Evolutionary conservation across 1,140 invertebrate species (phyloP).

Genomic region (Araneus ventricosus): DNA sequence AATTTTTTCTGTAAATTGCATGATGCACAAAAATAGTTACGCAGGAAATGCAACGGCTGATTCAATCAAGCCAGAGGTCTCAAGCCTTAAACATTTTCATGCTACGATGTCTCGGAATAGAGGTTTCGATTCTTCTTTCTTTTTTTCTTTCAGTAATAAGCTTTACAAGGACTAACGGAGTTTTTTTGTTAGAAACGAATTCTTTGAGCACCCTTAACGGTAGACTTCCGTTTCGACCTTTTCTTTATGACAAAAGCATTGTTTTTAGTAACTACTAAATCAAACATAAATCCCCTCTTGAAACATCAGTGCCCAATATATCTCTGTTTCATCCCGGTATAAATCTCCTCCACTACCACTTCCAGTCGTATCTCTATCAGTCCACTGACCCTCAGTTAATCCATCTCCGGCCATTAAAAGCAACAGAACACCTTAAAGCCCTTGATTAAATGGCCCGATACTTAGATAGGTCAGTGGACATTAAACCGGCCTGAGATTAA

Average conservation of each 20-base stretch:
- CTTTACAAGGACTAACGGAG: too few species aligned
- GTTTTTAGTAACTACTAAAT: neutral
- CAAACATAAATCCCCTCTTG: neutral
- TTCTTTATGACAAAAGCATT: neutral
- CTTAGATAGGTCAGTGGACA: conserved; percentile 10
- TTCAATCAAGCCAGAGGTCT: too few species aligned
- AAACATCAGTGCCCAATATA: neutral
- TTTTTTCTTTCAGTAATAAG: too few species aligned
- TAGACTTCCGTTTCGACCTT: neutral
- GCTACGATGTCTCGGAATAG: too few species aligned
- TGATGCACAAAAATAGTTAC: too few species aligned
- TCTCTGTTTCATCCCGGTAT: neutral
- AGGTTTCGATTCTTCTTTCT: too few species aligned
- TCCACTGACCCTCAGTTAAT: neutral
- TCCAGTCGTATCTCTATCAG: neutral
- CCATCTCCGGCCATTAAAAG: conserved; percentile 4
- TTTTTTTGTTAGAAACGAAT: neutral
- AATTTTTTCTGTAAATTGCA: too few species aligned
- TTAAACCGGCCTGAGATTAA: neutral
- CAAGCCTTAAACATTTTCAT: too few species aligned
- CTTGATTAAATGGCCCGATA: conserved; percentile 15
- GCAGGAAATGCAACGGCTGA: too few species aligned
- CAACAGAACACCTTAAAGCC: conserved; percentile 7
- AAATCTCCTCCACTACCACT: neutral
- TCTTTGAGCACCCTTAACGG: neutral